These are phyloP conservation scores for Opisthocomus hoazin DNA, from an alignment of 2,113 vertebrate species.

Conservation along the genomic window DNA sequence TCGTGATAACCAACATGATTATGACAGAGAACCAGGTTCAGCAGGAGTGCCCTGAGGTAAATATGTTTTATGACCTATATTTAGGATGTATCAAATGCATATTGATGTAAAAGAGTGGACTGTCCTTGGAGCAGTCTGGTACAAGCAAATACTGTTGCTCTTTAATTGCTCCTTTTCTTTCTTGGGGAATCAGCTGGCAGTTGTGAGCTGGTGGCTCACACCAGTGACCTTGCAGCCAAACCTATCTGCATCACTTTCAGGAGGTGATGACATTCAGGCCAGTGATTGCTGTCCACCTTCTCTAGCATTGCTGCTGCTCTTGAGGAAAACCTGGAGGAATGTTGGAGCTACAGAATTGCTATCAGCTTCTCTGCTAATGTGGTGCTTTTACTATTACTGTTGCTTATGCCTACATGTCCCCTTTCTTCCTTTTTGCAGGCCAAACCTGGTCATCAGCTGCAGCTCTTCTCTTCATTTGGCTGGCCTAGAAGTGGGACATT, in stretches of 20 bases:
- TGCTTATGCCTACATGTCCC: background rate
- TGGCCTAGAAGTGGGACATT: background rate
- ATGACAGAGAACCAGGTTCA: constrained; percentile 72
- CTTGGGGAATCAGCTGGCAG: background rate
- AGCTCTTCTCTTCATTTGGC: background rate
- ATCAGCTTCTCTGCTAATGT: background rate
- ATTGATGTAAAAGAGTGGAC: background rate
- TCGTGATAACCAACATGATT: constrained; percentile 76
- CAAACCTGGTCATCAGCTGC: background rate
- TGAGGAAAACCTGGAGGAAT: background rate
- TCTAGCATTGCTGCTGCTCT: background rate
- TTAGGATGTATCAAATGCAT: background rate
- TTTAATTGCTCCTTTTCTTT: background rate
- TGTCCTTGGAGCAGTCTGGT: background rate
- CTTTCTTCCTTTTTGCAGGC: background rate
- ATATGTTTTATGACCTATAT: background rate
- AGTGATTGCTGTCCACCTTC: background rate
- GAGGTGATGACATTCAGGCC: background rate
- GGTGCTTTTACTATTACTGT: background rate
- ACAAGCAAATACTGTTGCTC: background rate
- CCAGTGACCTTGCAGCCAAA: background rate
- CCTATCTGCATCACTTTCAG: background rate
- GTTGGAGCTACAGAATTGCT: background rate
- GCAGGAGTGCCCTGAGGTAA: constrained; percentile 76
- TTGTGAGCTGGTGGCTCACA: background rate